Evolutionary conservation across 2,797 vertebrate genomes (phyloP), one percentile per base, ranked within the genome.

Genomic region (Gymnothorax javanicus): DNA sequence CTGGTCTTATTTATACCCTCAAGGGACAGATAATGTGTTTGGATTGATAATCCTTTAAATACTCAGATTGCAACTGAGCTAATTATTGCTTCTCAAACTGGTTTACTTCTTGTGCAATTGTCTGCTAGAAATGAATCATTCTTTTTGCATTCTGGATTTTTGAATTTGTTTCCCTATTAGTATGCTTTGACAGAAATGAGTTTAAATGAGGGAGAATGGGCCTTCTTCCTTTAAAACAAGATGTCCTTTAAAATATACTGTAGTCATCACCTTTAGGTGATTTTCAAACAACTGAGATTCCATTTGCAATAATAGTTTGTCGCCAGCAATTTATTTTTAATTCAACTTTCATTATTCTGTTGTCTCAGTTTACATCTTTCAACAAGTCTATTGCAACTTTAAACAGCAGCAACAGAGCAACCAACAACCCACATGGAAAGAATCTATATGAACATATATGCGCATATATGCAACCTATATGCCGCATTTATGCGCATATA

Each of bases 31-130:
- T n/a, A 11, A 69, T 69, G 64, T 69, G 64, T 69, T 69, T 69
- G 64, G 64, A 69, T 69, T 69, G 64, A 7, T 69, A 69, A 69
- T 69, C 64, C 64, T 7, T 69, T 69, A 67, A 67, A 67, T 67
- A n/a, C 64, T 25, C 11, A 25, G 64, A 69, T 69, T 7, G 5
- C 23, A 69, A 69, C 13, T 1, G 23, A 69, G 64, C 64, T 17
- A n/a, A n/a, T n/a, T 69, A 25, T 69, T 25, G 64, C 64, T 69
- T 69, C n/a, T 69, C n/a, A 69, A 69, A 9, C 25, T 3, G n/a
- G n/a, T 69, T 7, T 69, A 17, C 25, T 25, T 25, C 64, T 69
- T 69, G 64, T 69, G n/a, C 64, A 69, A 69, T 69, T 7, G 64
- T 25, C 23, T n/a, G 2, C 64, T 69, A 8, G n/a, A 7, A 69